Percentiles rank a stretch among this genome's conserved stretches.
Conservation (phyloP, 2,797 vertebrate genomes). For the Varecia variegata region DNA sequence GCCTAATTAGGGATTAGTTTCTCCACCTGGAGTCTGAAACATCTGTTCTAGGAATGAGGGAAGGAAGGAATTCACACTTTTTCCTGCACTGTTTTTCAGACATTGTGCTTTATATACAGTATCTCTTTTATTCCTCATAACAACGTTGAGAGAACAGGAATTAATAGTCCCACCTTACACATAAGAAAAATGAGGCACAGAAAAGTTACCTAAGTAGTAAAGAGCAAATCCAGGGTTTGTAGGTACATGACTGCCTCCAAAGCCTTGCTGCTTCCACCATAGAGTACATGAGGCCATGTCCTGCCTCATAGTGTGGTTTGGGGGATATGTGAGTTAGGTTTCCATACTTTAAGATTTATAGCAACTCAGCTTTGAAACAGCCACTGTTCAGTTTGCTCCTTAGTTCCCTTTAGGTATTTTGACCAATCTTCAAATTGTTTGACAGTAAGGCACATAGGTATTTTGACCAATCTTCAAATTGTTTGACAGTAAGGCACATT, state of each 20-base stretch:
- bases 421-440: not conserved
- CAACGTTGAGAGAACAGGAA: conserved; percentile 43
- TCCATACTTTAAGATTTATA: conserved; percentile 1
- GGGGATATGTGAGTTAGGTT: not conserved
- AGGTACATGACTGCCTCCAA: not conserved
- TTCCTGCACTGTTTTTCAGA: not conserved
- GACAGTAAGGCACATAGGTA: not conserved
- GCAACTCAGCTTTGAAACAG: not conserved
- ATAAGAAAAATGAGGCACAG: not conserved
- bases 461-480: conserved; percentile 7
- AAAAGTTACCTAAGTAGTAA: not conserved
- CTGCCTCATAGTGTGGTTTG: not conserved
- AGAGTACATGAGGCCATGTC: not conserved
- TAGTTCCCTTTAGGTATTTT: not conserved
- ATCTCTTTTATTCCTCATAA: not conserved
- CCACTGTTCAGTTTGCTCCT: not conserved
- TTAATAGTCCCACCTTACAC: not conserved
- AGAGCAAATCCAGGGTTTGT: not conserved
- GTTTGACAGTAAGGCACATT: not conserved
- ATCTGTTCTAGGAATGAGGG: not conserved
- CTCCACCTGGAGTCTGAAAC: not conserved
- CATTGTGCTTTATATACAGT: not conserved
- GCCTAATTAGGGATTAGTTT: not conserved
- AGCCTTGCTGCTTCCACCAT: not conserved
- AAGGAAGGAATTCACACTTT: not conserved